A percentile compares a stretch with the other conserved stretches of the same genome.
Conservation (phyloP, 2,888 invertebrate genomes). For the Cecidostiba fungosa region DNA sequence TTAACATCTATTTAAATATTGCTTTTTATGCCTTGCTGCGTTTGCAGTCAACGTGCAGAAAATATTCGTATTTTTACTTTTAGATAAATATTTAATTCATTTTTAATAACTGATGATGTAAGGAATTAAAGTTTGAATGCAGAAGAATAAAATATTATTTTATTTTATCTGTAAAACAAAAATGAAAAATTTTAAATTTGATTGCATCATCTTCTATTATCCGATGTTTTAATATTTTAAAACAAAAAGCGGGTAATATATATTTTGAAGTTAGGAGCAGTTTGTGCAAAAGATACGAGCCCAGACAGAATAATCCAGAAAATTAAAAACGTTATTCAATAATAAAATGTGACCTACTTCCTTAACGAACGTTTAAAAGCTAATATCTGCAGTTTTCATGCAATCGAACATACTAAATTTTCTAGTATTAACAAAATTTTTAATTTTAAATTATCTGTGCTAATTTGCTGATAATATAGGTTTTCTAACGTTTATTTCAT, state of each 20-base stretch:
- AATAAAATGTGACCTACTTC: conserved; percentile 1
- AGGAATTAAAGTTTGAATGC: background rate
- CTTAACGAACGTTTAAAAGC: background rate
- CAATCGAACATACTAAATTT: background rate
- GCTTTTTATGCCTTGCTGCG: background rate
- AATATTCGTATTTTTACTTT: background rate
- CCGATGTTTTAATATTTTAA: no score
- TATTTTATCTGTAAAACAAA: no score
- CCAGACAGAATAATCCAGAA: background rate
- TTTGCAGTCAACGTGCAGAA: background rate
- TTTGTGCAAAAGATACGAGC: background rate
- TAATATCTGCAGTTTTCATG: background rate
- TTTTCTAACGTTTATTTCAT: no score
- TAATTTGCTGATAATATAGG: no score
- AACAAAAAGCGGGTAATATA: no score
- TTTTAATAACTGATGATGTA: background rate
- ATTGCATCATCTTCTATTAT: no score
- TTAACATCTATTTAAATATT: background rate
- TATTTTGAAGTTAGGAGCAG: background rate
- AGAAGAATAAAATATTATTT: background rate
- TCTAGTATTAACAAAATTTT: background rate
- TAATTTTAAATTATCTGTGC: no score
- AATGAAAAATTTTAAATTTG: no score
- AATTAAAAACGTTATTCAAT: background rate
- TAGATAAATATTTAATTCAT: background rate